These are phyloP conservation scores for Phalacrocorax aristotelis DNA, from an alignment of 2,113 vertebrate species.

Conservation along the genomic window DNA sequence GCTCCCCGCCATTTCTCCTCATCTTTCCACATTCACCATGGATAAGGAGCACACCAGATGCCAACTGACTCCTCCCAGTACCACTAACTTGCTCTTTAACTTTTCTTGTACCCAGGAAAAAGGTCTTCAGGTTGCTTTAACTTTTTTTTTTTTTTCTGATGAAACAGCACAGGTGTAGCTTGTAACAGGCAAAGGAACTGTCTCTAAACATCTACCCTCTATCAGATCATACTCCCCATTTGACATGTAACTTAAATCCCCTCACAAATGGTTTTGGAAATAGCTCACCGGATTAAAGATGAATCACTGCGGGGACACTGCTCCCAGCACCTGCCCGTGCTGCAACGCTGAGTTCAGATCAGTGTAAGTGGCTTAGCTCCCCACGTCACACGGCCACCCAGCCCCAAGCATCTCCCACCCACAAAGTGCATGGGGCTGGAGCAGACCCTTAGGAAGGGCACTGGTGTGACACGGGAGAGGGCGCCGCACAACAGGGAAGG, in stretches of 20 bases:
- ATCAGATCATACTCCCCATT: background rate
- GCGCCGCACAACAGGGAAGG: background rate
- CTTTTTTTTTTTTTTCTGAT: background rate
- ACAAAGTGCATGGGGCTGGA: background rate
- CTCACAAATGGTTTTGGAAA: background rate
- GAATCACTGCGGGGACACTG: background rate
- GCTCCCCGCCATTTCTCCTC: background rate
- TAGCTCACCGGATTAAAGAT: background rate
- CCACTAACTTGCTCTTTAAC: background rate
- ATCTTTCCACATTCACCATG: background rate
- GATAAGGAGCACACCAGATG: background rate
- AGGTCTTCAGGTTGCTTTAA: background rate
- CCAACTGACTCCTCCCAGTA: background rate
- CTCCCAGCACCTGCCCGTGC: background rate
- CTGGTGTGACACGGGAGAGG: background rate
- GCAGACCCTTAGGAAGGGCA: background rate
- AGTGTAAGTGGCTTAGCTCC: background rate
- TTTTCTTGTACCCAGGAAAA: background rate
- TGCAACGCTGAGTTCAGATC: background rate
- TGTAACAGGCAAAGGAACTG: background rate
- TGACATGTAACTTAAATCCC: background rate
- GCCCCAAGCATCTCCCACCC: background rate
- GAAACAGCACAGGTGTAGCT: background rate
- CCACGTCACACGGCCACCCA: accelerated
- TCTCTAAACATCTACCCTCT: background rate